These are phyloP conservation scores for Coboldia fuscipes DNA, from an alignment of 1,140 invertebrate species.

Conservation along the genomic window DNA sequence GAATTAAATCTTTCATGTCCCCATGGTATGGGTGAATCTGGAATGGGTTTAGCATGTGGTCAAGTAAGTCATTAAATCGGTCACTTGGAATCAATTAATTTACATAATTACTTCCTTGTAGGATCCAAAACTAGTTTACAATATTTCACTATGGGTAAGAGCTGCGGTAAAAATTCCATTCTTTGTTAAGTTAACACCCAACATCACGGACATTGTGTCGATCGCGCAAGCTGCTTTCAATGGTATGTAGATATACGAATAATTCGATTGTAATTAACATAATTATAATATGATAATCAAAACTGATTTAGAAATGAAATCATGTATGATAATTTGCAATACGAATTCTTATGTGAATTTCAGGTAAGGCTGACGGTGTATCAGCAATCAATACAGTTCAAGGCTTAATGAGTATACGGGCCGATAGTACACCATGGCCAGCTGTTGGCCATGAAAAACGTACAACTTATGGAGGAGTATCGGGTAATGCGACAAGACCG, in stretches of 20 bases:
- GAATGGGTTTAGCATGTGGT: constrained; percentile 95
- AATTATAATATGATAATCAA: neutral
- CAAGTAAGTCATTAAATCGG: no score
- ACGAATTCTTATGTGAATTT: no score
- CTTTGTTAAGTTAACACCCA: constrained; percentile 94
- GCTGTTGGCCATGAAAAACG: constrained; percentile 54
- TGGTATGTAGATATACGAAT: constrained; percentile 27
- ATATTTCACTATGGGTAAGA: constrained; percentile 81
- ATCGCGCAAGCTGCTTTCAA: constrained; percentile 82
- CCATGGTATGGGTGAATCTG: constrained; percentile 94
- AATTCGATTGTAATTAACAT: neutral
- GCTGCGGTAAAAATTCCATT: constrained; percentile 80
- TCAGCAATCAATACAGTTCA: constrained; percentile 94
- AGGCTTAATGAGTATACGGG: constrained; percentile 72
- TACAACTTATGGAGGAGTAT: constrained; percentile 93
- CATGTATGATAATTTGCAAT: no score
- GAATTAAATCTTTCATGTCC: constrained; percentile 95
- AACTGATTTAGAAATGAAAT: neutral
- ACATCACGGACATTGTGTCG: constrained; percentile 79
- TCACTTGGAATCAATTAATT: no score
- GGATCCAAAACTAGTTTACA: constrained; percentile 65
- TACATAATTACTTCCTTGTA: constrained; percentile 17
- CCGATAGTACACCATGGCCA: constrained; percentile 75
- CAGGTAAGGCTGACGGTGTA: constrained; percentile 79
- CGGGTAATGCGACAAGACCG: constrained; percentile 86